Evolutionary conservation across 1,140 invertebrate species (phyloP), one percentile per base, ranked within the genome.

Genomic region (Lepidurus couesii): DNA sequence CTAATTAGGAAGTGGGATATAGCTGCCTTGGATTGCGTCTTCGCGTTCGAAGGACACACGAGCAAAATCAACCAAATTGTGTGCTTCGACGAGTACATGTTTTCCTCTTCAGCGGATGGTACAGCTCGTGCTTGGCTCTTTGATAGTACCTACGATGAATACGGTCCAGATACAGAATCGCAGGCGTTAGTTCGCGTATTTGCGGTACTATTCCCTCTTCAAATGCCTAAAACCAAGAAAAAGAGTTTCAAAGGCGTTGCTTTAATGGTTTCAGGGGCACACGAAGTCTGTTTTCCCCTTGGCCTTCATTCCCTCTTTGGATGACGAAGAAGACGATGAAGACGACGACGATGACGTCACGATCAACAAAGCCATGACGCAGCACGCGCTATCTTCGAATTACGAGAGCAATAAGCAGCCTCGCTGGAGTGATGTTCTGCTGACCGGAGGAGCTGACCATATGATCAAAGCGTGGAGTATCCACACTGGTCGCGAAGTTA

Each of bases 1-100:
- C 88, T 88, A 10, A 83, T 89, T 44, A 82, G 87, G 75, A 88
- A 89, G 82, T 89, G 88, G 88, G 86, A 87, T 81, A 87, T 89
- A 45, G 85, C 84, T 76, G 85, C 84, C 43, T 87, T 85, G 76
- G 85, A 87, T 79, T 88, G 87, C 79, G 78, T 88, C 16, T 82
- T 84, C 34, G 83, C 65, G 8, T 81, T 81, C 53, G 11, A 74
- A 82, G 82, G 81, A 13, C 88, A 89, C 82, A 84, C 81, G 7
- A 85, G 86, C 8, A 83, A 87, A 4, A 84, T 89, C 7, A 87
- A 86, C 79, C 83, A 87, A 11, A 83, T 88, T 74, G 85, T 89
- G n/a, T 87, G 86, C 76, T 87, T 86, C 1, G 87, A 86, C 7
- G 86, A 87, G 79, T 88, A 88, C 79, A 82, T 89, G 53, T 87